Base-by-base conservation (phyloP, 2,113 vertebrate genomes). In the Bubo bubo region DNA sequence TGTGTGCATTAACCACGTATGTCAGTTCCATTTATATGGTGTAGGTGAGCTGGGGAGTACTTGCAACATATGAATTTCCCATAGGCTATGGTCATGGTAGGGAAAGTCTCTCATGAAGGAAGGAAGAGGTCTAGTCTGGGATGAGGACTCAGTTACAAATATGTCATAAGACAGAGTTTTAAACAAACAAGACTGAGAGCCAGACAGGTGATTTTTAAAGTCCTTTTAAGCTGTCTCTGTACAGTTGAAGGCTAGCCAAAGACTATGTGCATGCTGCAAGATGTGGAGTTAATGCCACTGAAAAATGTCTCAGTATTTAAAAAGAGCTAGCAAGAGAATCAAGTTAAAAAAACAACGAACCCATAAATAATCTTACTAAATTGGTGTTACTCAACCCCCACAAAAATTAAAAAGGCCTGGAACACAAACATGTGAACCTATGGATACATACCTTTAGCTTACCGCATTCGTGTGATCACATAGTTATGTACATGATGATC, bases 391-490 rank as follows among this genome's bases (percentile, higher is more conserved):
- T 74, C 18, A 74, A 14, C 43, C 27, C 8, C 14, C 28, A 35
- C 8, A 64, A 56, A 79, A 72, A 20, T 23, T 20, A 45, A 62
- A 73, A 83, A 53, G 13, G 14, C 24, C 37, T 85, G 27, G 30
- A 45, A 75, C 4, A n/a, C 11, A 62, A 79, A 43, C 3, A 0
- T 22, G 34, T 47, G 41, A 88, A 20, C 15, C 15, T 64, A 11
- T 10, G 21, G 55, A 55, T 71, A 2, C 13, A 5, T 5, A 55
- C 26, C 17, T 88, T 64, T 76, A 74, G n/a, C 16, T 71, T 16
- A 6, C 5, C 58, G 15, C 7, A 3, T 67, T 1, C 0, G 0
- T 71, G 59, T 58, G 55, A 30, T 60, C 50, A 37, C 90, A 58
- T 5, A 45, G 45, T 23, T 3, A 0, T 60, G 60, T 30, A 28